phyloP scores from a whole-genome alignment of 2,113 vertebrate species.

The Chelonoidis abingdonii region DNA sequence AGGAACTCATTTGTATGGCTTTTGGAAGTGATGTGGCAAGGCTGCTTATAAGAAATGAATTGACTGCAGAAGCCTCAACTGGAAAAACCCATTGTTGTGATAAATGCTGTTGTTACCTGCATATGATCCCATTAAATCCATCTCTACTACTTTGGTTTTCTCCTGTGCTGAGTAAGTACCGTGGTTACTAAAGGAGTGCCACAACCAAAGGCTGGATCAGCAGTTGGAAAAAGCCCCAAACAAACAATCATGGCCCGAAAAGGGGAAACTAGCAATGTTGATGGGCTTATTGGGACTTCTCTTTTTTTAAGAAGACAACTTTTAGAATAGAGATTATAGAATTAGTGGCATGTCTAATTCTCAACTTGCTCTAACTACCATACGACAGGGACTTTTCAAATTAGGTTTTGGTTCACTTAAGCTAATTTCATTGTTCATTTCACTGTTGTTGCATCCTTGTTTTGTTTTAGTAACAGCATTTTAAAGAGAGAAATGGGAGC shows the following conservation, averaged over 20 bases:
- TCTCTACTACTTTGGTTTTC: background rate
- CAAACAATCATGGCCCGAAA: background rate
- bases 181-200: background rate
- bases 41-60: background rate
- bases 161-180: background rate
- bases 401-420: background rate
- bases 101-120: background rate
- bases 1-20: background rate
- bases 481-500: background rate
- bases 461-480: background rate
- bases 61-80: background rate
- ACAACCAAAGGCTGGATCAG: background rate
- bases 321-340: background rate
- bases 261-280: background rate
- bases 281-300: background rate
- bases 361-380: background rate
- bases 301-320: too few species aligned
- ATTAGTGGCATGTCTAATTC: too few species aligned
- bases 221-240: background rate
- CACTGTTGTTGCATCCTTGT: background rate
- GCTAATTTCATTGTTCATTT: background rate
- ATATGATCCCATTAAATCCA: background rate
- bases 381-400: background rate
- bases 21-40: background rate
- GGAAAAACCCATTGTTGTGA: background rate